Conservation (phyloP, 2,888 invertebrate genomes). For the Andrena flavipes region DNA sequence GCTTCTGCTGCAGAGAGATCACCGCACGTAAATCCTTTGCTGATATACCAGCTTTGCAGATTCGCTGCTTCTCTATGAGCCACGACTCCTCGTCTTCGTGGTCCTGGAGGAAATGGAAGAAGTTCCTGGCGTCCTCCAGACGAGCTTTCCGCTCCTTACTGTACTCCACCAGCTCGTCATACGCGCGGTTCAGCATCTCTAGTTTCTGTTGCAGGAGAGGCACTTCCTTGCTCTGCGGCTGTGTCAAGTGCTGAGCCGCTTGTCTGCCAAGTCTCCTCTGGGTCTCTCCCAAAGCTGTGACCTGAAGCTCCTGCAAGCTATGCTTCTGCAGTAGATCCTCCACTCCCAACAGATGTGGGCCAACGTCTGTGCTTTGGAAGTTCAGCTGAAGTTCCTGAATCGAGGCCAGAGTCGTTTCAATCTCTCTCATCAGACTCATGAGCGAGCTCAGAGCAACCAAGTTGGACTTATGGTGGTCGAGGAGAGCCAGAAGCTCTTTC, state of each 20-base stretch:
- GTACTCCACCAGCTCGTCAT: constrained; percentile 90
- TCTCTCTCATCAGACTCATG: constrained; percentile 95
- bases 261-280: constrained; percentile 91
- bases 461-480: constrained; percentile 93
- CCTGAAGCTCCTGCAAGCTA: constrained; percentile 93
- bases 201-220: constrained; percentile 90
- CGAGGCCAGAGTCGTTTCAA: constrained; percentile 94
- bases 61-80: constrained; percentile 97
- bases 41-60: constrained; percentile 96
- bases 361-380: constrained; percentile 94
- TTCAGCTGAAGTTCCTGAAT: constrained; percentile 92
- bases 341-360: constrained; percentile 96
- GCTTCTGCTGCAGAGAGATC: constrained; percentile 95
- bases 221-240: constrained; percentile 79
- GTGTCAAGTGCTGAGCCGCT: constrained; percentile 82
- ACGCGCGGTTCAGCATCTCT: constrained; percentile 91
- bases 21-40: constrained; percentile 97
- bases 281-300: constrained; percentile 94
- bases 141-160: constrained; percentile 92
- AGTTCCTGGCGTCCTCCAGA: constrained; percentile 96
- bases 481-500: constrained; percentile 92
- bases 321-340: constrained; percentile 98
- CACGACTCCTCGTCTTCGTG: constrained; percentile 99
- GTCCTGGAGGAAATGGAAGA: constrained; percentile 98
- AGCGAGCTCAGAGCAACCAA: constrained; percentile 92